phyloP scores from a whole-genome alignment of 2,888 invertebrate species.

The Psococerastis gibbosa region DNA sequence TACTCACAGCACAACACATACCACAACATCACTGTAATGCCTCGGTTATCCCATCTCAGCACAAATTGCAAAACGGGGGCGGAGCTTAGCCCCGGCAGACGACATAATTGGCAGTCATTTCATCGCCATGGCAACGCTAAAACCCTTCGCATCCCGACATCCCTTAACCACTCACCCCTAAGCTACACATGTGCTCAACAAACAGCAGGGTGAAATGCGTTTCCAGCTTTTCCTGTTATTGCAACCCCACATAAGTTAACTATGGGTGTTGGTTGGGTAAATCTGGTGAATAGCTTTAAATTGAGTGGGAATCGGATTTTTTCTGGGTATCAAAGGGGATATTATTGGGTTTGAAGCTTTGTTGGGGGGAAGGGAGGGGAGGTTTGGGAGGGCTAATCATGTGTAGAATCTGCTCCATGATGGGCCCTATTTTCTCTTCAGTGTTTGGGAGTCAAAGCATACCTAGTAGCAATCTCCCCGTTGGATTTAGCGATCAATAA shows the following conservation, averaged over 20 bases:
- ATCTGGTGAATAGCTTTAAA: slow-evolving; percentile 7
- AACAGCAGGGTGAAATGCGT: neutral
- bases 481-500: too few relatives aligned
- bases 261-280: neutral
- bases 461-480: too few relatives aligned
- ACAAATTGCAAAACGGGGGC: too few relatives aligned
- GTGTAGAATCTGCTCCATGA: too few relatives aligned
- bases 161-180: neutral
- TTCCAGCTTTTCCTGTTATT: neutral
- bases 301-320: slow-evolving; percentile 9
- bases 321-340: slow-evolving; percentile 1
- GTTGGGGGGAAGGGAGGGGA: neutral
- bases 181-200: neutral
- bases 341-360: slow-evolving; percentile 4
- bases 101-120: too few relatives aligned
- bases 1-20: too few relatives aligned
- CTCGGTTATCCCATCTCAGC: too few relatives aligned
- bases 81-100: too few relatives aligned
- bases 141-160: neutral
- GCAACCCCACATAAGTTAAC: neutral
- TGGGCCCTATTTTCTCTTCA: too few relatives aligned
- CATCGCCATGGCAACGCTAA: neutral
- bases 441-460: too few relatives aligned
- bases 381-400: too few relatives aligned
- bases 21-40: too few relatives aligned